A percentile compares a stretch with the other conserved stretches of the same genome.
Evolutionary conservation across 2,797 vertebrate genomes (phyloP).

Genomic region (Pristis pectinata): DNA sequence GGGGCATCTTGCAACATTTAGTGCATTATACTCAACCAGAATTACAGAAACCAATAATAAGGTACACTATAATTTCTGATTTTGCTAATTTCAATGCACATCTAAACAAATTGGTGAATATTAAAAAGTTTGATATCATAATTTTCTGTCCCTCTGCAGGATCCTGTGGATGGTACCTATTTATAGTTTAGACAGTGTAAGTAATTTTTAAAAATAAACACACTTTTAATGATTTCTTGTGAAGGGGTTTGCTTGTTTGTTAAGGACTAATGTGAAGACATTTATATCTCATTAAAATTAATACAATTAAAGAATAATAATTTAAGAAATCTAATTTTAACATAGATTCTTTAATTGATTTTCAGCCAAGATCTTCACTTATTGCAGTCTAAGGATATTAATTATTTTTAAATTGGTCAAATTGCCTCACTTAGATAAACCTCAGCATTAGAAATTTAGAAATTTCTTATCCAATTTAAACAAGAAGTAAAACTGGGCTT

Average conservation of each 20-base stretch:
- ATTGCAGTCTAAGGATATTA: neutral
- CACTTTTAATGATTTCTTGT: neutral
- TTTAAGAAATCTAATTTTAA: neutral
- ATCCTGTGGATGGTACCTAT: slow-evolving; percentile 99
- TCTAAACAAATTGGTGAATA: neutral
- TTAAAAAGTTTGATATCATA: neutral
- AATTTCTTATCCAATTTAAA: neutral
- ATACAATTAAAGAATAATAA: neutral
- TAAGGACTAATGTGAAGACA: neutral
- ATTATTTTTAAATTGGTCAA: neutral
- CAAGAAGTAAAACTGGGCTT: neutral
- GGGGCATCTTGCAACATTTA: slow-evolving; percentile 93
- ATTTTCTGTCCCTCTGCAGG: slow-evolving; percentile 53
- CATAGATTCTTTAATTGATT: neutral
- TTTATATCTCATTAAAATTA: neutral
- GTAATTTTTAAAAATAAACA: slow-evolving; percentile 49
- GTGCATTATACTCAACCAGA: slow-evolving; percentile 97
- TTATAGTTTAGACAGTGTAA: slow-evolving; percentile 97
- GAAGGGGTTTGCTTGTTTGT: neutral
- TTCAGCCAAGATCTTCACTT: neutral
- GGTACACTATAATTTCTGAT: slow-evolving; percentile 54
- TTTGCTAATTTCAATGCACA: neutral
- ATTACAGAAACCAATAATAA: slow-evolving; percentile 95
- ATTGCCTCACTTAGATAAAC: neutral
- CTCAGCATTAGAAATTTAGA: neutral